Evolutionary conservation across 2,888 invertebrate genomes (phyloP).

Genomic region (Rambutsinella grinnellia): DNA sequence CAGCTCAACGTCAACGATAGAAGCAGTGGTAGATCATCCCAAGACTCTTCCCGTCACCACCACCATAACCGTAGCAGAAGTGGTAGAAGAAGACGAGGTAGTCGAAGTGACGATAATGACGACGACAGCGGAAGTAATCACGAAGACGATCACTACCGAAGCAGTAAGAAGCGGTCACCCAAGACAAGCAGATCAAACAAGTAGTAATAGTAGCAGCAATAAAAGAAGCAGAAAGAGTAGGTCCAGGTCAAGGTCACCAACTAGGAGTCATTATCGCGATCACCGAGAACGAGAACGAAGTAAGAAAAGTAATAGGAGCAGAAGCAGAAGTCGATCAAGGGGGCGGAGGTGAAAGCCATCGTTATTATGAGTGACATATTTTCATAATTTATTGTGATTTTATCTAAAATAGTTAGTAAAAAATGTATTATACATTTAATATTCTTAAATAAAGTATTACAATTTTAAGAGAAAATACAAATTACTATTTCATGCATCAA

Average conservation of each 20-base stretch:
- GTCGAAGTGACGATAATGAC: neutral
- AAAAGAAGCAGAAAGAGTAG: too few relatives aligned
- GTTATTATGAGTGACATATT: too few relatives aligned
- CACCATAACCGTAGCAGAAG: neutral
- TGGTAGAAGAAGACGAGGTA: neutral
- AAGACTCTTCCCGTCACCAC: neutral
- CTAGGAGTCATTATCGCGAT: neutral
- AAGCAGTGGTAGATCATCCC: neutral
- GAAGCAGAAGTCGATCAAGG: neutral
- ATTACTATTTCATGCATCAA: too few relatives aligned
- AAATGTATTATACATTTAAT: too few relatives aligned
- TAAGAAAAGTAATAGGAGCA: neutral
- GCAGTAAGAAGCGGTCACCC: neutral
- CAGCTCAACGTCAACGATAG: neutral
- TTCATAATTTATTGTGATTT: too few relatives aligned
- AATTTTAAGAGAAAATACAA: too few relatives aligned
- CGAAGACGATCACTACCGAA: neutral
- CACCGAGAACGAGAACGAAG: too few relatives aligned
- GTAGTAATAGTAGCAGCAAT: too few relatives aligned
- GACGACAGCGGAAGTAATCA: neutral
- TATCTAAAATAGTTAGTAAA: too few relatives aligned
- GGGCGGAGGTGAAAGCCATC: conserved; percentile 7
- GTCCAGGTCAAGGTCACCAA: conserved; percentile 6
- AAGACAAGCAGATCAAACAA: too few relatives aligned
- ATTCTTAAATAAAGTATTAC: too few relatives aligned